Percentiles rank a stretch among this genome's conserved stretches.
These are phyloP conservation scores for Sarcoramphus papa DNA, from an alignment of 2,797 vertebrate species.

Conservation along the genomic window DNA sequence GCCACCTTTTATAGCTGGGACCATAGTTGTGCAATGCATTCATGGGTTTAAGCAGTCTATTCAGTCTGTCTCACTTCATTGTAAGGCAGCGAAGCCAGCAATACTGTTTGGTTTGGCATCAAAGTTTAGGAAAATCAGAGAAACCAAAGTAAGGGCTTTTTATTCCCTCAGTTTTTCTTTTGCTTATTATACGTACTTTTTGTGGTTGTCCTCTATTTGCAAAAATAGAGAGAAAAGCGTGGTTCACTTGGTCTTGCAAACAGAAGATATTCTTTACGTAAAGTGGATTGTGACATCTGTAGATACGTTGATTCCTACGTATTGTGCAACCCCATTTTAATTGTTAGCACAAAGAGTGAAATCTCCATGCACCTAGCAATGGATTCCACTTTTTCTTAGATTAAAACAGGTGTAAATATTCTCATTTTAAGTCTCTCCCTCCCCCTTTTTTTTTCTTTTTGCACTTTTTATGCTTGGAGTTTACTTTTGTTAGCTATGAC, in stretches of 20 bases:
- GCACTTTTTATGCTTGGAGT: not conserved
- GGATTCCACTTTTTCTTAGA: not conserved
- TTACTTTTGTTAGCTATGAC: not conserved
- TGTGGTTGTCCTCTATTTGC: not conserved
- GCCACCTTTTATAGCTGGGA: not conserved
- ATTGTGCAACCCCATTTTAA: not conserved
- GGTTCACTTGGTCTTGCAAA: not conserved
- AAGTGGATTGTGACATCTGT: not conserved
- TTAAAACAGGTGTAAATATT: not conserved
- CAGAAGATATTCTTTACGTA: not conserved
- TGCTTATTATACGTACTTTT: not conserved
- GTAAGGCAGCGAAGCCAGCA: not conserved
- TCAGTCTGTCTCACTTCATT: not conserved
- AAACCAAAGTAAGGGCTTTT: not conserved
- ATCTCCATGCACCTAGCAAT: not conserved
- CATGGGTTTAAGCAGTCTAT: not conserved
- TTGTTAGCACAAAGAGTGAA: not conserved
- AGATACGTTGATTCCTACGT: not conserved
- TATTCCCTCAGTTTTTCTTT: not conserved
- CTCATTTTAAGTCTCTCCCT: not conserved
- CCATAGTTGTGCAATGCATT: not conserved
- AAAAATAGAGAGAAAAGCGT: not conserved
- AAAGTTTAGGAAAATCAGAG: not conserved
- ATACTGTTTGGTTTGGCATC: not conserved
- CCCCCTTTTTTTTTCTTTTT: not conserved